Evolutionary conservation across 1,140 invertebrate species (phyloP).

Genomic region (Orchestia grillus): DNA sequence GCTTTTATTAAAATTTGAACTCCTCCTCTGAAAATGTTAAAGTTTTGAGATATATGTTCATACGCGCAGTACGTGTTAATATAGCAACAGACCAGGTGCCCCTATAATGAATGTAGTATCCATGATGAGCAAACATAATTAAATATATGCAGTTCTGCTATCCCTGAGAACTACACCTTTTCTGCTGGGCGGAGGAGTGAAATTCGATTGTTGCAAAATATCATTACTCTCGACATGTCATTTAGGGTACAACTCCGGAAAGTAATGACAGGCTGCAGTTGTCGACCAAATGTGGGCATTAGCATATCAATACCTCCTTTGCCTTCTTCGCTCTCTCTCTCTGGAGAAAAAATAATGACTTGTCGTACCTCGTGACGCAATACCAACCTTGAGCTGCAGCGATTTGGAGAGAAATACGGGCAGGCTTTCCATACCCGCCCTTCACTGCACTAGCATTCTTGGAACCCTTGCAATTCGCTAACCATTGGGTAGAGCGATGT

Average conservation of each 20-base stretch:
- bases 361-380: not conserved
- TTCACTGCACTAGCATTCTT: not conserved
- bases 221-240: not conserved
- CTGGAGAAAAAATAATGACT: not conserved
- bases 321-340: not conserved
- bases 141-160: too few relatives aligned
- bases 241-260: not conserved
- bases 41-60: too few relatives aligned
- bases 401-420: not conserved
- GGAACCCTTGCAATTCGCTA: not conserved
- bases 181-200: too few relatives aligned
- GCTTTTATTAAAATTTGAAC: too few relatives aligned
- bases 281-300: not conserved
- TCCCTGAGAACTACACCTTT: too few relatives aligned
- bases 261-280: not conserved
- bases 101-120: too few relatives aligned
- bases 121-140: too few relatives aligned
- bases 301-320: not conserved
- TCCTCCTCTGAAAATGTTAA: too few relatives aligned
- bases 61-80: too few relatives aligned
- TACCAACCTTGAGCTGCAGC: not conserved
- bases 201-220: too few relatives aligned
- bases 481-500: not conserved
- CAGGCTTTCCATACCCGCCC: not conserved
- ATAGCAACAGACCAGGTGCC: too few relatives aligned